Conservation (phyloP, 2,113 vertebrate species). For the Dendrocopos noguchii region DNA sequence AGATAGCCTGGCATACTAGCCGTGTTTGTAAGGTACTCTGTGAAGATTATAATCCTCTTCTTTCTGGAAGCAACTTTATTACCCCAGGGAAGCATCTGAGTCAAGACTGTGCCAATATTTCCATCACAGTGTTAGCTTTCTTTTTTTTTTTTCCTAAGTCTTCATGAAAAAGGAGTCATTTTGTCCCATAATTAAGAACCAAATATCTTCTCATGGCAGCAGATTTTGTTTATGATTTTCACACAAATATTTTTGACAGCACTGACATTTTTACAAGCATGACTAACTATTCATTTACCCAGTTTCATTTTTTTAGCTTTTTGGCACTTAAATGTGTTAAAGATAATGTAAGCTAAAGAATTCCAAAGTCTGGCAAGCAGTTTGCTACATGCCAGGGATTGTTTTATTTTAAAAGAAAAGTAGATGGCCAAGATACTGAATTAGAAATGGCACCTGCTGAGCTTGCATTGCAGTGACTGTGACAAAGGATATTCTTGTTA, state of each 20-base stretch:
- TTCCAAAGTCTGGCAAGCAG: conserved; percentile 22
- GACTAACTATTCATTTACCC: conserved; percentile 55
- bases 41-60: conserved; percentile 51
- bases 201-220: conserved; percentile 50
- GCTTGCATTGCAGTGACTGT: background rate
- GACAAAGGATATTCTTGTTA: background rate
- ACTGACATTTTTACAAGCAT: conserved; percentile 60
- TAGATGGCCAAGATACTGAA: conserved; percentile 34
- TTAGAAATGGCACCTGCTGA: conserved; percentile 35
- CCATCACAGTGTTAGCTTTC: conserved; percentile 27
- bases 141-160: background rate
- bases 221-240: conserved; percentile 71
- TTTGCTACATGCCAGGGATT: conserved; percentile 12
- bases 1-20: background rate
- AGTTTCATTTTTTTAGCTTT: background rate
- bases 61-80: conserved; percentile 59
- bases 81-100: conserved; percentile 58
- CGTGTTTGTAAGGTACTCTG: conserved; percentile 20
- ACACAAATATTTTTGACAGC: conserved; percentile 62
- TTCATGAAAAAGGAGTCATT: conserved; percentile 51
- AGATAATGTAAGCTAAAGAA: conserved; percentile 36
- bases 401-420: conserved; percentile 38
- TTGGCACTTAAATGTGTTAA: conserved; percentile 26
- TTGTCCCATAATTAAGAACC: conserved; percentile 53
- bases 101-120: conserved; percentile 65